Conservation (phyloP, 1,140 invertebrate genomes). For the Drosophila paulistorum region DNA sequence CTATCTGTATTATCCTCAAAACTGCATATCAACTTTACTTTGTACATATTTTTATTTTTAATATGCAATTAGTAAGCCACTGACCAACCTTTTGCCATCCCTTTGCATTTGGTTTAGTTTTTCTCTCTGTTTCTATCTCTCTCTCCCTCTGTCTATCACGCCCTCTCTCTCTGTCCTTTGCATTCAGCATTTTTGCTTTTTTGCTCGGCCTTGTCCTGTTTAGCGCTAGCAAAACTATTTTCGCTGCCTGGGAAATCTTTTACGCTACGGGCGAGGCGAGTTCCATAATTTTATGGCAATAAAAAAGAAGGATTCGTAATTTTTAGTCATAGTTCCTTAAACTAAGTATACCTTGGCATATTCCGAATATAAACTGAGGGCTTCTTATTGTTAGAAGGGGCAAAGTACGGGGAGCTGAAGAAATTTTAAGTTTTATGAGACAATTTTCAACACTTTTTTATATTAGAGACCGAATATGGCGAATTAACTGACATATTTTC, state of each 20-base stretch:
- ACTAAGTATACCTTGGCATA: no score
- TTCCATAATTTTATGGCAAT: background rate
- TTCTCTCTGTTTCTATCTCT: background rate
- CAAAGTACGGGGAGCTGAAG: no score
- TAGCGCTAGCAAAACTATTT: background rate
- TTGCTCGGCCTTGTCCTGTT: background rate
- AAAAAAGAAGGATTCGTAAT: no score
- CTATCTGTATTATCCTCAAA: conserved; percentile 4
- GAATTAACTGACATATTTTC: no score
- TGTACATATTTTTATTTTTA: background rate
- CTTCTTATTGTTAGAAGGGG: no score
- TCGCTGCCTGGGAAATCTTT: no score
- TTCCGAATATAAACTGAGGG: no score
- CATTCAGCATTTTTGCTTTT: background rate
- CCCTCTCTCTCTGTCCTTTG: background rate
- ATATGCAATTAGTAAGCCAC: conserved; percentile 12
- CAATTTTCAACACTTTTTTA: no score
- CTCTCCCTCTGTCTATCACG: background rate
- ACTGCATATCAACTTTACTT: background rate
- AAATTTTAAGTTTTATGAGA: no score
- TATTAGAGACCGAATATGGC: no score
- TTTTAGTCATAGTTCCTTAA: no score
- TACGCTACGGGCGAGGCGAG: background rate
- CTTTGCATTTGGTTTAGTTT: background rate
- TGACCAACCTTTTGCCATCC: background rate